A percentile compares a stretch with the other conserved stretches of the same genome.
Conservation (phyloP, 2,888 invertebrate species). For the Meta bourneti region DNA sequence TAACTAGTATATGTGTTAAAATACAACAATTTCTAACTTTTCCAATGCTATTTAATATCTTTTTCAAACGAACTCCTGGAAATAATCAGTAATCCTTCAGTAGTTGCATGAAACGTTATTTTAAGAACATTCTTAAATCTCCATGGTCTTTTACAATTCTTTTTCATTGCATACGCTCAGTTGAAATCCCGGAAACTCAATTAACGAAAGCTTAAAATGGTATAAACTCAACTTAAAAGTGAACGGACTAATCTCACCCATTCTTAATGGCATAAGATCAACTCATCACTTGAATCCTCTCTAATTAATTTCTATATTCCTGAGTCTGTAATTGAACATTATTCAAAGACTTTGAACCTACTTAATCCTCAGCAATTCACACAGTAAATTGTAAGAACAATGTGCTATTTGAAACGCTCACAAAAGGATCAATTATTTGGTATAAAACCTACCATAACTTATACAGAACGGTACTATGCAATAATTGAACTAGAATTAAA, state of each 20-base stretch:
- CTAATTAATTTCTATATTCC: slow-evolving; percentile 9
- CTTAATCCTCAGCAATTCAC: slow-evolving; percentile 1
- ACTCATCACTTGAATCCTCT: slow-evolving; percentile 14
- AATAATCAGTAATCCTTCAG: not conserved
- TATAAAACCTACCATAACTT: too few species aligned
- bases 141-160: not conserved
- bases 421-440: too few species aligned
- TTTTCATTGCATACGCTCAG: not conserved
- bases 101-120: not conserved
- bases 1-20: too few species aligned
- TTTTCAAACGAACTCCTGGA: not conserved
- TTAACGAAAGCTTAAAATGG: not conserved
- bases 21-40: too few species aligned
- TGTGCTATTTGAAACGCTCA: not conserved
- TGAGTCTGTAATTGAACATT: slow-evolving; percentile 7
- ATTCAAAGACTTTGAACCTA: not conserved
- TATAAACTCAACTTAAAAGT: not conserved
- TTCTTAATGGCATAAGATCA: not conserved
- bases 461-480: too few species aligned
- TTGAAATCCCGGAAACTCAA: slow-evolving; percentile 12
- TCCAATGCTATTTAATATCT: too few species aligned
- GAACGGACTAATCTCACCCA: not conserved
- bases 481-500: too few species aligned
- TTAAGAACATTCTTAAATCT: not conserved
- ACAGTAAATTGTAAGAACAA: not conserved